Base-by-base conservation (phyloP, 1,140 invertebrate genomes). In the Drosophila kanapiae region DNA sequence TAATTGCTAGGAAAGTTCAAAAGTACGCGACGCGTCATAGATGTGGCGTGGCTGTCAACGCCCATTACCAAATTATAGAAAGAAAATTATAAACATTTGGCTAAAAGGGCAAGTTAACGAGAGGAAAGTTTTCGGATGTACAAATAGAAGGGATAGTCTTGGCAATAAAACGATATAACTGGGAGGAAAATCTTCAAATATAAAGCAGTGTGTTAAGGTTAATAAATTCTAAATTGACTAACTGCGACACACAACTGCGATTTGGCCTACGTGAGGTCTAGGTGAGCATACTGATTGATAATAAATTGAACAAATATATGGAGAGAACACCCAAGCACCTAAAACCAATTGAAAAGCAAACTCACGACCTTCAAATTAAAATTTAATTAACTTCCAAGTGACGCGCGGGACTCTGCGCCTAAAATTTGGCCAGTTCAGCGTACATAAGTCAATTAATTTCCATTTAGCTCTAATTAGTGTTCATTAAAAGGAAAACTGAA, bases 381-480 rank as follows among this genome's bases (percentile, higher is more conserved):
- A 58, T 65, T 80, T 4, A 78, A 72, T 77, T 69, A 69, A 80
- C 54, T 78, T 53, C 27, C 29, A 33, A 48, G 57, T 61, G 76
- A 75, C 53, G 58, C 53, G 58, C 47, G 45, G 31, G n/a, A 29
- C 2, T 33, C 8, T 42, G 48, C 31, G 16, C 56, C 56, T 37
- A 61, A 67, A 77, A 57, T 49, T 48, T 48, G n/a, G 14, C 63
- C 42, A 48, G 37, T 47, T 53, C 42, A 31, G 38, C 74, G 48
- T 68, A 61, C 40, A 58, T 56, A 43, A 62, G 56, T 64, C 83
- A 82, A 87, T 82, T 87, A 82, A 87, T 87, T 63, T 63, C 37
- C 58, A 68, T 71, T 87, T 87, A 87, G 75, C 57, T 64, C 47
- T 65, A 53, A 68, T 87, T 82, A 87, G 83, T 38, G 45, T 81